phyloP scores from a whole-genome alignment of 2,113 vertebrate species.

The Baryphthengus martii region DNA sequence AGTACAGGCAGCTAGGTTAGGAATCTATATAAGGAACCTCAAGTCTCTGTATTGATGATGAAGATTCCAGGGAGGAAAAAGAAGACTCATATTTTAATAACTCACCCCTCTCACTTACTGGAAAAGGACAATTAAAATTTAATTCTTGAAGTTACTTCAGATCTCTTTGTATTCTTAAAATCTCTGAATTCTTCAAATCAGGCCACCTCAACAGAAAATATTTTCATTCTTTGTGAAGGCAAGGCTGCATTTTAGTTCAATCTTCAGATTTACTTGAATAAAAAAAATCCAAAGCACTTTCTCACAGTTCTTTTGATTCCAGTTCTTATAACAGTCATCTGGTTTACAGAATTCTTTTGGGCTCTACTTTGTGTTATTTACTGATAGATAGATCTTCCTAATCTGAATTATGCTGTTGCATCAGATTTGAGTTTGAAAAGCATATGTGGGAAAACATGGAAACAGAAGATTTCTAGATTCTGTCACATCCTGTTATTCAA shows the following conservation, averaged over 20 bases:
- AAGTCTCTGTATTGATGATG: accelerated
- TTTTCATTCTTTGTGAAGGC: not conserved
- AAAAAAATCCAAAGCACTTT: not conserved
- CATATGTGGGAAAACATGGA: not conserved
- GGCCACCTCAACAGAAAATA: not conserved
- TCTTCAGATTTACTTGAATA: not conserved
- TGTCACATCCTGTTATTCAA: not conserved
- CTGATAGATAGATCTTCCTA: not conserved
- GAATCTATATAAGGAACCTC: not conserved
- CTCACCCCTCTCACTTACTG: not conserved
- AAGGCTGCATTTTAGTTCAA: not conserved
- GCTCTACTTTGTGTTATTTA: not conserved
- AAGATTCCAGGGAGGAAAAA: not conserved
- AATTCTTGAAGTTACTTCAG: not conserved
- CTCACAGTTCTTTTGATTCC: not conserved
- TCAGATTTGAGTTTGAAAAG: not conserved
- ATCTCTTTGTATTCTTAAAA: not conserved
- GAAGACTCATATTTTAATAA: not conserved
- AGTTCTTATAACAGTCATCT: not conserved
- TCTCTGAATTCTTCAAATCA: not conserved
- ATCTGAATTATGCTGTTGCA: not conserved
- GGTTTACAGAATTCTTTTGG: not conserved
- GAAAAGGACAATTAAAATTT: not conserved
- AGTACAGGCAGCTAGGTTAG: not conserved
- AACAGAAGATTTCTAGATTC: not conserved